Base-by-base conservation (phyloP, 2,888 invertebrate genomes). In the Acanthopleura granulata region DNA sequence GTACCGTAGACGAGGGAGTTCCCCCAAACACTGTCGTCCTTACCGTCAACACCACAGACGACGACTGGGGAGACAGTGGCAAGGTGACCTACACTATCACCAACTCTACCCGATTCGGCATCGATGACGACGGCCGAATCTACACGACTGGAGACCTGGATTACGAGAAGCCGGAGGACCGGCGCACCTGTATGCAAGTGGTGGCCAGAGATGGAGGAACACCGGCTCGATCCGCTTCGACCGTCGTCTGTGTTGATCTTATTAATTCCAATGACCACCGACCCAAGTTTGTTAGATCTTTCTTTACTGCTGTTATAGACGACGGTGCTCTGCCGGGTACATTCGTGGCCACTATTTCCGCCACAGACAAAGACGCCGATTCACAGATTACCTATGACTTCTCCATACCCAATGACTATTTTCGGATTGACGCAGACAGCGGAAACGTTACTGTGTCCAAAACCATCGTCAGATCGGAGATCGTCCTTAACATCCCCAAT, bases 211-310 rank as follows among this genome's bases (percentile, higher is more conserved):
- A 66, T 25, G 25, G 25, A 66, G 66, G 66, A 27, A 66, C 22
- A 3, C 66, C 66, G 16, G 25, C 66, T 25, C 22, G 29, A 27
- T 66, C 66, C 66, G 16, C 22, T 14, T 27, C 66, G 4, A 66
- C 66, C 29, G 66, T 66, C 29, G 66, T 66, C 18, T 66, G 66
- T 27, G 66, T 66, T 22, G 25, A 66, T 27, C 22, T 66, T 1
- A 25, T 27, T 6, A 66, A 66, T 27, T 27, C 16, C 66, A 66
- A 66, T 25, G 66, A 66, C 22, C 22, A 66, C 66, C 29, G 22
- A 27, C 66, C 66, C 1, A 66, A 27, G 29, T 66, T 66, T 27
- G 16, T 15, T 25, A 22, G 25, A 66, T 6, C 15, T 18, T 22
- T 66, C 1, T 66, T 27, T 14, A 66, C 15, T 3, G 66, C 66